Conservation (phyloP, 2,113 vertebrate species). For the Tychaedon coryphoeus region DNA sequence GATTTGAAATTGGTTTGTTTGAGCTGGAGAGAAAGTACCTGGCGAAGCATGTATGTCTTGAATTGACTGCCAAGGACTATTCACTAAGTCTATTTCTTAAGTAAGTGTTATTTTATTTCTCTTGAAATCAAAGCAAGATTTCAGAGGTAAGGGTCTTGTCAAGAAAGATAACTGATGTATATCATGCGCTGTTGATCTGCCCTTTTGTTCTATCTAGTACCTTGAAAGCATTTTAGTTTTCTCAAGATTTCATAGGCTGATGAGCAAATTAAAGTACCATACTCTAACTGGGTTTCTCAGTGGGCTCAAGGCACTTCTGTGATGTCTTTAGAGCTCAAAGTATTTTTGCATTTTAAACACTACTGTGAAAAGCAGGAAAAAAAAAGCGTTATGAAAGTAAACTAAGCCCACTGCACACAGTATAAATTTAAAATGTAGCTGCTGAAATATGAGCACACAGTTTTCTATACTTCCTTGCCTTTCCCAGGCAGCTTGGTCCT, state of each 20-base stretch:
- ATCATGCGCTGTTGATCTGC: neutral
- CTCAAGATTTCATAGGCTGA: neutral
- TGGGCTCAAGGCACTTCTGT: neutral
- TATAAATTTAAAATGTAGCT: neutral
- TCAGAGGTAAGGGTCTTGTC: neutral
- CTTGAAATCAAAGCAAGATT: neutral
- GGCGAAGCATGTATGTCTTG: neutral
- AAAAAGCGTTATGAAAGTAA: neutral
- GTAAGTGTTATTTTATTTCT: neutral
- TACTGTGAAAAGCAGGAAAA: neutral
- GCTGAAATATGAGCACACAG: neutral
- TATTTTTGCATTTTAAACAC: neutral
- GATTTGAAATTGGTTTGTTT: neutral
- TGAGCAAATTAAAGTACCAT: neutral
- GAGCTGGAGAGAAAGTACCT: neutral
- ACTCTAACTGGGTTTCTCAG: neutral
- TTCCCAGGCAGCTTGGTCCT: slow-evolving; percentile 25
- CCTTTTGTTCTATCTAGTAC: neutral
- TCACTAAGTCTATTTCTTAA: neutral
- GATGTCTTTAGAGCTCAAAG: neutral
- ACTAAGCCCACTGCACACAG: neutral
- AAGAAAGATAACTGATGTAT: neutral
- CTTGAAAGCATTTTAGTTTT: neutral
- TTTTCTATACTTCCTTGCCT: neutral
- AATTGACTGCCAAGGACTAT: neutral